Conservation (phyloP, 2,888 invertebrate genomes). For the Acrobasis suavella region DNA sequence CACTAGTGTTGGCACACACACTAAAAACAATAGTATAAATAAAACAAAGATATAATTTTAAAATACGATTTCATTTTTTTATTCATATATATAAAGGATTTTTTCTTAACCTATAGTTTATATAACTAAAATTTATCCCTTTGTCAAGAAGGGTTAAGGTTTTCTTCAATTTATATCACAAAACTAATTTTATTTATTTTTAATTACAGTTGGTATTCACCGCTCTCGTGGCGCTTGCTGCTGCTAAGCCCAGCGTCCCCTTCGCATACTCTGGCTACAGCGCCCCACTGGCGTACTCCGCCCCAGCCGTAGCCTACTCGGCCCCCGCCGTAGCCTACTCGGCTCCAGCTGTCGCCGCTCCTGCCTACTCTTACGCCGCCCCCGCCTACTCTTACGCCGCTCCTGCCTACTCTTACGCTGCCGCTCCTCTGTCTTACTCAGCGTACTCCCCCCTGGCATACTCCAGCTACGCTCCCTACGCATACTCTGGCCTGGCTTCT, state of each 20-base stretch:
- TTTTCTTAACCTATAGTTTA: too few species aligned
- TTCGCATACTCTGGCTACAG: slow-evolving; percentile 24
- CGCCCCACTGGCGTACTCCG: slow-evolving; percentile 27
- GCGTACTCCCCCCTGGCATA: slow-evolving; percentile 9
- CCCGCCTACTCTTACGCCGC: slow-evolving; percentile 14
- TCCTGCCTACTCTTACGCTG: slow-evolving; percentile 13
- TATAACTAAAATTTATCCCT: too few species aligned
- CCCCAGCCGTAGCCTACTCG: slow-evolving; percentile 38
- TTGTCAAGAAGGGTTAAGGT: too few species aligned
- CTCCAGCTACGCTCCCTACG: slow-evolving; percentile 3
- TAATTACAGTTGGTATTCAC: slow-evolving; percentile 32
- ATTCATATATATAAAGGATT: too few species aligned
- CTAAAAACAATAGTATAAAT: too few species aligned
- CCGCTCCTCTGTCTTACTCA: slow-evolving; percentile 15
- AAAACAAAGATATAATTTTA: too few species aligned
- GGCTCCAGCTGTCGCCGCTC: slow-evolving; percentile 13
- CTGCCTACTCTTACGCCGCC: slow-evolving; percentile 14
- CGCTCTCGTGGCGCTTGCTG: slow-evolving; percentile 42
- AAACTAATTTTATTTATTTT: neutral
- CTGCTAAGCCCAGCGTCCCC: slow-evolving; percentile 39
- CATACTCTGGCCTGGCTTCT: slow-evolving; percentile 10
- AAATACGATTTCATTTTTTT: too few species aligned
- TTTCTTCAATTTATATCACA: too few species aligned
- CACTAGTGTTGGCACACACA: too few species aligned
- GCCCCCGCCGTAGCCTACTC: slow-evolving; percentile 33